These are phyloP conservation scores for Drosophila maculinotata DNA, from an alignment of 2,888 invertebrate species.

Conservation along the genomic window DNA sequence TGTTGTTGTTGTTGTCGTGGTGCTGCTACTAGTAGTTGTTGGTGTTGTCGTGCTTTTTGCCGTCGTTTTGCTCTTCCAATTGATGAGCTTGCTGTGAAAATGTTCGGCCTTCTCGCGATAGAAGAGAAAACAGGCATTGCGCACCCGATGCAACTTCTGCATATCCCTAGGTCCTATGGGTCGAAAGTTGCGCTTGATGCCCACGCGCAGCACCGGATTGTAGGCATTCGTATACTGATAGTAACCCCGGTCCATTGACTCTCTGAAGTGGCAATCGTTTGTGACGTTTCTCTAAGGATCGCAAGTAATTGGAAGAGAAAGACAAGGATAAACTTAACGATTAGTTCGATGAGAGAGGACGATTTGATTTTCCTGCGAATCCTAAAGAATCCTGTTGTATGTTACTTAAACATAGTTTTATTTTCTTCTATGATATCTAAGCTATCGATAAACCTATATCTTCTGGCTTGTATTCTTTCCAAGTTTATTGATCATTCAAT, in stretches of 20 bases:
- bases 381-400: too few relatives aligned
- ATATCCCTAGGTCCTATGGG: constrained; percentile 77
- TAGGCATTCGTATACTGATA: constrained; percentile 77
- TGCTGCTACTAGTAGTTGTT: constrained; percentile 8
- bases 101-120: constrained; percentile 68
- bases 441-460: too few relatives aligned
- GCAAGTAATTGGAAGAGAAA: neutral
- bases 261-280: constrained; percentile 82
- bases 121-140: constrained; percentile 78
- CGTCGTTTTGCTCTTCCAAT: constrained; percentile 27
- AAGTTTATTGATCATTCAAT: too few relatives aligned
- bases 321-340: neutral
- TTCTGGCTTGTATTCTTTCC: too few relatives aligned
- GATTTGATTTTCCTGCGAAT: neutral
- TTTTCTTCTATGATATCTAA: too few relatives aligned
- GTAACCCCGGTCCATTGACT: constrained; percentile 79
- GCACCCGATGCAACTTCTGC: constrained; percentile 58
- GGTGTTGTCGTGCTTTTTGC: constrained; percentile 27
- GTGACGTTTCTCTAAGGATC: constrained; percentile 78
- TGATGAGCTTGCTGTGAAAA: constrained; percentile 43
- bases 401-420: too few relatives aligned
- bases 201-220: constrained; percentile 77
- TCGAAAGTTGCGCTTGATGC: constrained; percentile 78
- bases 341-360: neutral
- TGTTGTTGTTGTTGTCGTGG: constrained; percentile 29